phyloP scores from a whole-genome alignment of 2,113 vertebrate genomes.

The Isurus oxyrinchus region DNA sequence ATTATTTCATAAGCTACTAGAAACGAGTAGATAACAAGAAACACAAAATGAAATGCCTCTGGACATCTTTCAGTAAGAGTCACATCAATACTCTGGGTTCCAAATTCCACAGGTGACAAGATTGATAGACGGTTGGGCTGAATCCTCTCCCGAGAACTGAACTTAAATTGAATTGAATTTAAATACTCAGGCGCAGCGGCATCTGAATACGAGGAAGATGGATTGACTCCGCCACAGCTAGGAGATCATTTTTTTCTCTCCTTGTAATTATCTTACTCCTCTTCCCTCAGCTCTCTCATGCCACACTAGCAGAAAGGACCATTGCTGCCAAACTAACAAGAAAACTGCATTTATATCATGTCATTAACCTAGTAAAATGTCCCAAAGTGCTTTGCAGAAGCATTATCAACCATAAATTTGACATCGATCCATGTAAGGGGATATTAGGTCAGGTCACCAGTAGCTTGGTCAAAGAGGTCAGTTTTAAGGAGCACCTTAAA shows the following conservation, averaged over 20 bases:
- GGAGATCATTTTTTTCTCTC: not conserved
- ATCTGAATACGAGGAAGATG: not conserved
- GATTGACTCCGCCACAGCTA: not conserved
- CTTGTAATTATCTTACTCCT: not conserved
- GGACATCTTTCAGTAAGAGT: not conserved
- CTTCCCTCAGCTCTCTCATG: not conserved
- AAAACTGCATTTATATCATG: not conserved
- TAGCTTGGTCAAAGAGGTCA: not conserved
- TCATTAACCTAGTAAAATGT: not conserved
- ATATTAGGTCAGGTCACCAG: not conserved
- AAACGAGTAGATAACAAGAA: not conserved
- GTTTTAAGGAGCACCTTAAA: not conserved
- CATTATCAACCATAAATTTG: not conserved
- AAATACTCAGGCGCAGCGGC: not conserved
- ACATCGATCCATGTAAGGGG: not conserved
- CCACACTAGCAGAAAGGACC: not conserved
- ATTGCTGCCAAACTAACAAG: not conserved
- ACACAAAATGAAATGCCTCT: not conserved
- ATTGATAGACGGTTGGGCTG: not conserved
- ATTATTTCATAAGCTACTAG: not conserved
- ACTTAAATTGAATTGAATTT: not conserved
- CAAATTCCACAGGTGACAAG: not conserved
- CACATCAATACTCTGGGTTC: not conserved
- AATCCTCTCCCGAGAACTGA: not conserved
- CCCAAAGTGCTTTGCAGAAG: not conserved